A percentile compares a stretch with the other conserved stretches of the same genome.
These are phyloP conservation scores for Aurelia aurita complex sp. Pacific DNA, from an alignment of 30 jellyfish, hydroid and myxozoan genomes.

Conservation along the genomic window DNA sequence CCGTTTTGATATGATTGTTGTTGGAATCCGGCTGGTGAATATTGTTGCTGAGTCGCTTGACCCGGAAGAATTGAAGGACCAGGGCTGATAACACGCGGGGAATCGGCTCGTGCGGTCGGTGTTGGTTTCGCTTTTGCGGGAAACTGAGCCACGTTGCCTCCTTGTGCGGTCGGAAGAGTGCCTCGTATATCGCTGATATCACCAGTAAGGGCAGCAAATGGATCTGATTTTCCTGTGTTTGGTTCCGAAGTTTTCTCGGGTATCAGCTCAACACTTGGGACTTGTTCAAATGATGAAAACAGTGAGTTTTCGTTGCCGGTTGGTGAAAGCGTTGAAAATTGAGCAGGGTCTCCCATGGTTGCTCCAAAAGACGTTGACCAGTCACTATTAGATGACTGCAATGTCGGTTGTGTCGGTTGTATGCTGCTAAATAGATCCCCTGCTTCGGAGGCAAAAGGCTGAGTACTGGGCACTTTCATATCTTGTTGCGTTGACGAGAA, in stretches of 20 bases:
- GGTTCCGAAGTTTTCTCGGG: conserved; percentile 62
- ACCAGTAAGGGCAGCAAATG: conserved; percentile 64
- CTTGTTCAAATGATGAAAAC: conserved; percentile 29
- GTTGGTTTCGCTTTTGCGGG: conserved; percentile 41
- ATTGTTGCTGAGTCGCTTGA: conserved; percentile 13
- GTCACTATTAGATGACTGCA: background rate
- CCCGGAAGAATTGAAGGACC: conserved; percentile 47
- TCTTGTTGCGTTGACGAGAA: conserved; percentile 30
- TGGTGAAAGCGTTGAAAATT: conserved; percentile 29
- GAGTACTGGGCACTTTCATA: background rate
- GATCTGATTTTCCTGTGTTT: conserved; percentile 39
- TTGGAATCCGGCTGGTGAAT: conserved; percentile 15
- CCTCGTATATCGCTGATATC: conserved; percentile 61
- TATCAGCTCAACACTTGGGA: conserved; percentile 19
- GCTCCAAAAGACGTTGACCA: conserved; percentile 24
- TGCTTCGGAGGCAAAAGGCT: conserved; percentile 36
- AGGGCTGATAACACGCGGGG: conserved; percentile 46
- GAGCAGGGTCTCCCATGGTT: conserved; percentile 10
- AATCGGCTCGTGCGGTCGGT: conserved; percentile 16
- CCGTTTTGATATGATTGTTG: conserved; percentile 43
- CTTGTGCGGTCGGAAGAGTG: conserved; percentile 64
- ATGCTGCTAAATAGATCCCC: conserved; percentile 54
- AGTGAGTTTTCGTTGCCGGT: conserved; percentile 29
- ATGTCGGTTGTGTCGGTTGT: conserved; percentile 17
- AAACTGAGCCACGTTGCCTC: conserved; percentile 43